phyloP scores from a whole-genome alignment of 2,797 vertebrate genomes.

The Sebastes diploproa region DNA sequence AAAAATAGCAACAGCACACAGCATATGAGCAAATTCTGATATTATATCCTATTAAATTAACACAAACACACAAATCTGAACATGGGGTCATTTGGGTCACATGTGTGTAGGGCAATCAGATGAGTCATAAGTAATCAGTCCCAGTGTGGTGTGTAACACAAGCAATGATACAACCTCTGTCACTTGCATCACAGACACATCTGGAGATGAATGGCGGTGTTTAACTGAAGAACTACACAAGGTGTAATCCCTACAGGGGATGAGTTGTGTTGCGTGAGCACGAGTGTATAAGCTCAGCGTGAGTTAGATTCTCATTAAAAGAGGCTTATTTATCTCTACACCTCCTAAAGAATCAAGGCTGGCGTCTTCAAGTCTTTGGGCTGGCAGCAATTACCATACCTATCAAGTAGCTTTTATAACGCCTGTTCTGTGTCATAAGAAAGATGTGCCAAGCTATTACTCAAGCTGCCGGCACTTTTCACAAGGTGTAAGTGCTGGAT shows the following conservation, averaged over 20 bases:
- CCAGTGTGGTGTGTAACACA: neutral
- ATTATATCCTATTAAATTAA: neutral
- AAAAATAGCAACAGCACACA: neutral
- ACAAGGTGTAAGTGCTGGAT: slow-evolving; percentile 48
- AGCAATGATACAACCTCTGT: slow-evolving; percentile 3
- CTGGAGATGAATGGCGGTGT: slow-evolving; percentile 50
- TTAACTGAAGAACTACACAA: slow-evolving; percentile 51
- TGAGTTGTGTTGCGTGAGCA: slow-evolving; percentile 59
- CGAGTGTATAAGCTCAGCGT: slow-evolving; percentile 66
- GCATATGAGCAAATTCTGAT: neutral
- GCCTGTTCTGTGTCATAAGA: slow-evolving; percentile 60
- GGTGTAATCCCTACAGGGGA: slow-evolving; percentile 70
- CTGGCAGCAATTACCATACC: slow-evolving; percentile 76
- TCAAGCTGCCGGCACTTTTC: slow-evolving; percentile 56
- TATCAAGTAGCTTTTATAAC: slow-evolving; percentile 69
- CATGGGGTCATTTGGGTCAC: neutral
- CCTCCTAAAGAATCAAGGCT: slow-evolving; percentile 72
- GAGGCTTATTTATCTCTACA: slow-evolving; percentile 75
- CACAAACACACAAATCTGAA: neutral
- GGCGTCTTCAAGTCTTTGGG: slow-evolving; percentile 63
- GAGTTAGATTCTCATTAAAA: slow-evolving; percentile 79
- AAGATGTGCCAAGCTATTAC: slow-evolving; percentile 61
- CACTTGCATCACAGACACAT: slow-evolving; percentile 24
- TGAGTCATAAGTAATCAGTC: neutral
- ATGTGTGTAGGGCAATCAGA: neutral